Evolutionary conservation across 2,888 invertebrate species (phyloP), one percentile per base, ranked within the genome.

Genomic region (Falcaria lacertinaria): DNA sequence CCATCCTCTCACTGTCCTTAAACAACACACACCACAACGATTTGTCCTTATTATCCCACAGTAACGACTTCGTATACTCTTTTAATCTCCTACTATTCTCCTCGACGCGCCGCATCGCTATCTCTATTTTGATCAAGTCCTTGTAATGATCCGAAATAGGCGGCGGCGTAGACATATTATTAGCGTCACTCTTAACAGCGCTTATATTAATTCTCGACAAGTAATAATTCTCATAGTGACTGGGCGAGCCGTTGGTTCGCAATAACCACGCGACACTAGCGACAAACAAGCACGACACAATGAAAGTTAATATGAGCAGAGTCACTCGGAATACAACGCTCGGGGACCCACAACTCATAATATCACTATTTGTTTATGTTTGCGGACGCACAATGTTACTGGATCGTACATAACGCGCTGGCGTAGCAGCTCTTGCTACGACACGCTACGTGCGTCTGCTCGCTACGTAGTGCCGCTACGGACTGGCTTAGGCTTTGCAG

Each of bases 171-270:
- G 77, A 74, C 56, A 71, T 79, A 66, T 76, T 79, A 57, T 68
- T 77, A 52, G 72, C 74, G 49, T 71, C 73, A 60, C 65, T 69
- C 60, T 73, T 79, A 59, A 69, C 72, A 44, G 72, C 62, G 74
- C 80, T 89, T 81, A 88, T 85, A 87, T 89, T 89, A 86, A 89
- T 87, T 81, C 88, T 82, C 83, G 89, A 87, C 80, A 89, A 80
- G 84, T 89, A 88, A 80, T 88, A 89, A 80, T 85, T 89, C 69
- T 89, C 89, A 86, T 88, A 86, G 75, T 87, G 83, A 66, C 77
- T 69, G 48, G 75, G 61, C 40, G 75, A 75, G 63, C 74, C 71
- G 59, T 74, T 80, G 48, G 80, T 81, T 64, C 79, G 78, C 59
- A 88, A 61, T 60, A 89, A 64, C 89, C 89, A 89, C 75, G 87